phyloP scores from a whole-genome alignment of 1,140 invertebrate genomes.

The Berghia stephanieae region DNA sequence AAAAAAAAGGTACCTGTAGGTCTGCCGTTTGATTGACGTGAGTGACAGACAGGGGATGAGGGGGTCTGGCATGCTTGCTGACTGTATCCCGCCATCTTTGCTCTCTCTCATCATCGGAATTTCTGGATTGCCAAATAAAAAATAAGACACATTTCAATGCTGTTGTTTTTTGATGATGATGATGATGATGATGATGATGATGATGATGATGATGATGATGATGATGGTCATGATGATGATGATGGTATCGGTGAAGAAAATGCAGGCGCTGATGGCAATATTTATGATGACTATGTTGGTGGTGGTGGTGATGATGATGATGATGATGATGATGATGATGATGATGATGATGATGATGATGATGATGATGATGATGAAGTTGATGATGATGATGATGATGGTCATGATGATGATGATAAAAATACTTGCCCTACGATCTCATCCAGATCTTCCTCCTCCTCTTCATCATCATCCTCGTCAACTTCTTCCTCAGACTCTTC shows the following conservation, averaged over 20 bases:
- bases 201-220: background rate
- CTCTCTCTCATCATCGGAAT: conserved; percentile 28
- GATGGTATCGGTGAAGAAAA: background rate
- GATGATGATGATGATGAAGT: too few species aligned
- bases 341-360: background rate
- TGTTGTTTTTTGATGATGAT: too few species aligned
- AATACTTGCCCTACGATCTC: conserved; percentile 18
- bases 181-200: too few species aligned
- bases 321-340: background rate
- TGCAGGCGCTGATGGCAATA: background rate
- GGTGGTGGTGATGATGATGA: background rate
- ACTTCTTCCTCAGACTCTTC: conserved; percentile 14
- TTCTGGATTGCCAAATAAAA: background rate
- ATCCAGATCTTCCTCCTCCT: conserved; percentile 21
- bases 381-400: background rate
- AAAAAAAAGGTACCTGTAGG: conserved; percentile 58
- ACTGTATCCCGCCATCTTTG: conserved; percentile 50
- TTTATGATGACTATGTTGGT: too few species aligned
- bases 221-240: too few species aligned
- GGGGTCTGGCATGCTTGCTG: conserved; percentile 53
- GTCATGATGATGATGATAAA: background rate
- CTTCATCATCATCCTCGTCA: conserved; percentile 29
- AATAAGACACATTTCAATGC: too few species aligned
- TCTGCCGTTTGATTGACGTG: conserved; percentile 64
- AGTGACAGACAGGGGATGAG: conserved; percentile 61